Base-by-base conservation (phyloP, 23 tunicate species). In the Ciona savignyi region DNA sequence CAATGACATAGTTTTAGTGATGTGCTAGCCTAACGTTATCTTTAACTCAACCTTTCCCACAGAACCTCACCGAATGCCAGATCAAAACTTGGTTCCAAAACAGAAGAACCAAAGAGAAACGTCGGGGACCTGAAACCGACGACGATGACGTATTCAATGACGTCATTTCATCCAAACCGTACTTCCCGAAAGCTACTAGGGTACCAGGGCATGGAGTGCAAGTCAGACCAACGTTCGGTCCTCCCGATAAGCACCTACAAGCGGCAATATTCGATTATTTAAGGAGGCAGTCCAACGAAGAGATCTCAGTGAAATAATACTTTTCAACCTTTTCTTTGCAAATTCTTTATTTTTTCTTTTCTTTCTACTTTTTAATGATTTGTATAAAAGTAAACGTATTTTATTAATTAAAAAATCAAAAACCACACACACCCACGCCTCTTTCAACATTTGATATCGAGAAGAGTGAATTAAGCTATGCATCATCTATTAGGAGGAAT, bases 51-150 rank as follows among this genome's bases (percentile, higher is more conserved):
- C n/a, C 33, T 49, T 21, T 35, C 35, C 62, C 80, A 19, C 80
- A 87, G 95, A 87, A 87, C 48, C 80, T 87, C 2, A 87, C 95
- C 30, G 95, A 87, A 70, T 87, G 95, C 42, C 95, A 87, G 65
- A 87, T 87, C 67, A 87, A 87, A 70, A 87, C 95, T 27, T 87
- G 95, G 95, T 87, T 87, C 65, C 95, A 87, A 76, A 87, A 87
- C 74, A 60, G 95, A 76, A 70, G 95, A 76, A 87, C 95, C n/a
- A 87, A 87, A 71, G 86, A 87, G 70, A 87, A 87, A 76, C 86
- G 95, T 25, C 81, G 86, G 33, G 95, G 95, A 6, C 61, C 68
- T 32, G 72, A 74, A 51, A 62, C 74, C 3, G 81, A 76, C 60
- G 93, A 86, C 60, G 78, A 81, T 30, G 78, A 81, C 78, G 67